Evolutionary conservation across 2,113 vertebrate species (phyloP).

Genomic region (Dipodomys spectabilis): DNA sequence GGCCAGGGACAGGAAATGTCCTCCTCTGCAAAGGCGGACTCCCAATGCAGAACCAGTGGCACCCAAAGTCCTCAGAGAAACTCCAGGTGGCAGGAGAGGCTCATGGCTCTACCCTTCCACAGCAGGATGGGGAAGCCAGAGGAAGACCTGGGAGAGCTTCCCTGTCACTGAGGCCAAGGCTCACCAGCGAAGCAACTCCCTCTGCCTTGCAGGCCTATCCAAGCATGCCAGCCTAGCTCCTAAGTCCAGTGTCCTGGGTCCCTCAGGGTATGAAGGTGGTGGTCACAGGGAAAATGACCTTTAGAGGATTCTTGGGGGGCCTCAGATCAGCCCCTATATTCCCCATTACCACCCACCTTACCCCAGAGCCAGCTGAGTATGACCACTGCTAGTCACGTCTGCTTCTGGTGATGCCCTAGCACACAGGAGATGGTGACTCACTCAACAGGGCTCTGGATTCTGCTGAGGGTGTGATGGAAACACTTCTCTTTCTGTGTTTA

Average conservation of each 20-base stretch:
- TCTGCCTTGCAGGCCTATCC: not conserved
- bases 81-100: not conserved
- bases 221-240: no score
- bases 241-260: not conserved
- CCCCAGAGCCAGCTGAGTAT: not conserved
- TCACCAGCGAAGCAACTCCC: rapidly evolving
- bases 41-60: not conserved
- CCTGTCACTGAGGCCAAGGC: not conserved
- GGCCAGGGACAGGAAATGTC: not conserved
- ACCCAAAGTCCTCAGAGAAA: not conserved
- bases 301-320: not conserved
- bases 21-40: no score
- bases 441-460: not conserved
- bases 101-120: not conserved
- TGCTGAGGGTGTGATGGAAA: conserved; percentile 44
- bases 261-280: not conserved
- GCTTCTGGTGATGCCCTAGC: not conserved
- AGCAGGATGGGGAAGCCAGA: not conserved
- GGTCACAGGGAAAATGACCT: not conserved
- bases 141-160: not conserved
- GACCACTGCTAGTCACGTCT: not conserved
- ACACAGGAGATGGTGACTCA: not conserved
- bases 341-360: not conserved
- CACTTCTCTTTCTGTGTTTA: conserved; percentile 33
- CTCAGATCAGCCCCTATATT: not conserved